Evolutionary conservation across 2,113 vertebrate species (phyloP), one percentile per base, ranked within the genome.

Genomic region (Hucho hucho): DNA sequence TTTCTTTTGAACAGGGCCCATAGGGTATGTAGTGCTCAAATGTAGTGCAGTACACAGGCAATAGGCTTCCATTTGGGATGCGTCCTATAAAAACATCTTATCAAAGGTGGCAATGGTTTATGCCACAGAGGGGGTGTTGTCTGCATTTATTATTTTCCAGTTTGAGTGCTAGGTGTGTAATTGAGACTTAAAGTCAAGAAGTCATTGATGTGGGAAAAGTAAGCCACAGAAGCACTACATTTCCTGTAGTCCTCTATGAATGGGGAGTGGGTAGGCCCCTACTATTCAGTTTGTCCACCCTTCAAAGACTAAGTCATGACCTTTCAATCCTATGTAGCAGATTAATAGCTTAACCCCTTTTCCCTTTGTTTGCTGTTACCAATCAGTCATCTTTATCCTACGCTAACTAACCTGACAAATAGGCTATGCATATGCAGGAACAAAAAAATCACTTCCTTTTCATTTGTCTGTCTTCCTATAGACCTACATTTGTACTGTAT

Each of bases 211-310:
- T 47, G 67, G n/a, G 37, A 24, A 69, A 14, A 46, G n/a, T 46
- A 4, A 26, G 6, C 16, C 47, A 49, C 20, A 59, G 18, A 59
- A n/a, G 5, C 20, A 59, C 2, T 59, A 59, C 11, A 59, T 18
- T 14, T 12, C 3, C 11, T 49, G 12, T 49, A 49, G 46, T 49
- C 46, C 46, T 32, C 29, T 32, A 32, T 32, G 13, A 49, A 47
- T 47, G 29, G 29, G 29, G 29, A 29, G 29, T 29, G 4, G 28
- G 28, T 4, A 29, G 4, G 28, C 28, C 28, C 28, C 82, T 74
- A 76, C 75, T 77, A 82, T 87, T 89, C 86, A 88, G 82, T 69
- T 79, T 87, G 86, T 83, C 84, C 88, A 86, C 87, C 84, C 88
- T 84, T 85, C 81, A 89, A 87, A 83, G 74, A 87, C 76, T 82